Conservation (phyloP, 2,113 vertebrate species). For the Psittacus erithacus region DNA sequence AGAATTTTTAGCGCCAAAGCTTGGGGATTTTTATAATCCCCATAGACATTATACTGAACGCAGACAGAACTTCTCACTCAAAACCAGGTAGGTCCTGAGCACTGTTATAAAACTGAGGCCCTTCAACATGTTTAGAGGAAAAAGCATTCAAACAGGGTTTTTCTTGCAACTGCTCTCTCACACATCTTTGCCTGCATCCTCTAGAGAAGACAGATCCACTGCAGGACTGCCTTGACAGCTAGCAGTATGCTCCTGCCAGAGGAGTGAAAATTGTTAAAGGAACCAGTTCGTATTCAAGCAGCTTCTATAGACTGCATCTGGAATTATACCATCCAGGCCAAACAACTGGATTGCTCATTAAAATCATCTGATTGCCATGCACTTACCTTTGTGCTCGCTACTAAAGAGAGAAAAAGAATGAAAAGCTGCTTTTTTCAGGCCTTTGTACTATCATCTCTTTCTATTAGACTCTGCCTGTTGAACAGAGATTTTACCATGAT, state of each 20-base stretch:
- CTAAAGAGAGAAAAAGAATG: slow-evolving; percentile 12
- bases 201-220: background rate
- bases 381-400: slow-evolving; percentile 60
- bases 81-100: background rate
- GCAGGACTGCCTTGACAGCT: background rate
- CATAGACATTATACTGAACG: background rate
- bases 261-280: background rate
- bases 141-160: background rate
- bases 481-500: slow-evolving; percentile 52
- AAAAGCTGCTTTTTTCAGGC: background rate
- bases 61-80: background rate
- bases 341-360: slow-evolving; percentile 54
- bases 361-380: slow-evolving; percentile 51
- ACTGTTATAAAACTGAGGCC: background rate
- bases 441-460: slow-evolving; percentile 53
- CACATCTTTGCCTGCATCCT: background rate
- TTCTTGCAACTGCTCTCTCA: background rate
- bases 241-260: background rate
- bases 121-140: background rate
- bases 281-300: background rate
- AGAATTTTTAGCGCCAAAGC: background rate
- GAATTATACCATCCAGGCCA: background rate
- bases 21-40: background rate
- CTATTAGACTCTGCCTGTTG: slow-evolving; percentile 46
- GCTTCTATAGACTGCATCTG: background rate